These are phyloP conservation scores for Gonatopus flavifemur DNA, from an alignment of 1,140 invertebrate species.

Conservation along the genomic window DNA sequence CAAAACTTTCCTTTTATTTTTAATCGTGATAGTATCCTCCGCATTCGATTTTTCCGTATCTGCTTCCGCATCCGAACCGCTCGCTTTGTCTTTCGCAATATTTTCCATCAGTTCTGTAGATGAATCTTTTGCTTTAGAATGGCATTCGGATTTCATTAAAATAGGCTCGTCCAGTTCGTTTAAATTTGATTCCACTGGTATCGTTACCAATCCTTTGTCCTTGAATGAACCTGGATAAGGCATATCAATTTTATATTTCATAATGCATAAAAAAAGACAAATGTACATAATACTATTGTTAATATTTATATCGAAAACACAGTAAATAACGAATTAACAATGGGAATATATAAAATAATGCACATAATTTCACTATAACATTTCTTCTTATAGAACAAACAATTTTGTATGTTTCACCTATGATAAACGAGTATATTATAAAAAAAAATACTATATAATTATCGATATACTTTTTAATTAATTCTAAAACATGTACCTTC, in stretches of 20 bases:
- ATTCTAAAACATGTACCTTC: conserved; percentile 30
- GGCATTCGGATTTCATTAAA: conserved; percentile 24
- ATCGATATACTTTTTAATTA: background rate
- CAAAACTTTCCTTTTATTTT: conserved; percentile 52
- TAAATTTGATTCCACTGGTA: conserved; percentile 52
- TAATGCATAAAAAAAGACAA: conserved; percentile 1
- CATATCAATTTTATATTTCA: conserved; percentile 3
- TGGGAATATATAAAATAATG: background rate
- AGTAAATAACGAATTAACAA: background rate
- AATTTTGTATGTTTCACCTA: no score
- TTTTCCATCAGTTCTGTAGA: conserved; percentile 25
- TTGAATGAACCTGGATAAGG: conserved; percentile 48
- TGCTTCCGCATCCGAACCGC: conserved; percentile 54
- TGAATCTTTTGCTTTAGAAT: conserved; percentile 30
- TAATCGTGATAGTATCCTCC: conserved; percentile 51
- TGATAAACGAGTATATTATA: no score
- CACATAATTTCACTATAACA: background rate
- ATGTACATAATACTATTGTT: background rate
- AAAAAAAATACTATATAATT: no score
- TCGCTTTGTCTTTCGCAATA: conserved; percentile 35
- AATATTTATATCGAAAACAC: background rate
- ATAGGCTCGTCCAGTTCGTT: conserved; percentile 38
- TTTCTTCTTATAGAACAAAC: no score
- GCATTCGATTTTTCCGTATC: conserved; percentile 58
- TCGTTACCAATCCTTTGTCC: conserved; percentile 49